phyloP scores from a whole-genome alignment of 2,888 invertebrate species.

The Catocala sponsa region DNA sequence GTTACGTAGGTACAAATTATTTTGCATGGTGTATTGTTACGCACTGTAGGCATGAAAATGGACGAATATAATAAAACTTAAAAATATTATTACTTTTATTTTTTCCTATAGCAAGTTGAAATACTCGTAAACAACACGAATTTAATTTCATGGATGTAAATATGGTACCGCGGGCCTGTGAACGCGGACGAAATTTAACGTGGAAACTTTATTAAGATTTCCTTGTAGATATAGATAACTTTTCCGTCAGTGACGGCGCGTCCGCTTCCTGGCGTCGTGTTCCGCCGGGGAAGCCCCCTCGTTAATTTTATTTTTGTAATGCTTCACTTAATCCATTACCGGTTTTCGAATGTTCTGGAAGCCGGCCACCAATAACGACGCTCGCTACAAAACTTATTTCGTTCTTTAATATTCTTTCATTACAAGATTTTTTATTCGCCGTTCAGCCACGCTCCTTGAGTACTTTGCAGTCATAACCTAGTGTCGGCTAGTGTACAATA shows the following conservation, averaged over 20 bases:
- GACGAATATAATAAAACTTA: not conserved
- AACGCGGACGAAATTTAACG: constrained; percentile 59
- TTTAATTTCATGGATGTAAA: constrained; percentile 31
- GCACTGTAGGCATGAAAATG: not conserved
- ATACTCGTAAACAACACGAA: constrained; percentile 14
- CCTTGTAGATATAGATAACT: constrained; percentile 75
- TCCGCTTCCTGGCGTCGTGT: constrained; percentile 74
- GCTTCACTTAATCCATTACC: constrained; percentile 77
- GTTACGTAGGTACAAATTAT: no score
- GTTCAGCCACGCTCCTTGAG: constrained; percentile 8
- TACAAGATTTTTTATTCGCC: constrained; percentile 8
- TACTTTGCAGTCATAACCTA: constrained; percentile 39
- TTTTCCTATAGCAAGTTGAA: not conserved
- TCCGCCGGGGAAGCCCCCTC: constrained; percentile 77
- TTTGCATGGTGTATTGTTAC: no score
- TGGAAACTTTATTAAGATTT: constrained; percentile 76
- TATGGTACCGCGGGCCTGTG: constrained; percentile 37
- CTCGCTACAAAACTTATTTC: constrained; percentile 18
- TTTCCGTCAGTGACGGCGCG: constrained; percentile 70
- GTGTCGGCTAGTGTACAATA: constrained; percentile 51
- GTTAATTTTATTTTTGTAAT: constrained; percentile 84
- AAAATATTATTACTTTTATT: constrained; percentile 3
- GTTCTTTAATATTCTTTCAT: constrained; percentile 8
- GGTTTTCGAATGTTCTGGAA: constrained; percentile 54
- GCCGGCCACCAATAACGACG: constrained; percentile 23